Base-by-base conservation (phyloP, 2,113 vertebrate genomes). In the Papio anubis region DNA sequence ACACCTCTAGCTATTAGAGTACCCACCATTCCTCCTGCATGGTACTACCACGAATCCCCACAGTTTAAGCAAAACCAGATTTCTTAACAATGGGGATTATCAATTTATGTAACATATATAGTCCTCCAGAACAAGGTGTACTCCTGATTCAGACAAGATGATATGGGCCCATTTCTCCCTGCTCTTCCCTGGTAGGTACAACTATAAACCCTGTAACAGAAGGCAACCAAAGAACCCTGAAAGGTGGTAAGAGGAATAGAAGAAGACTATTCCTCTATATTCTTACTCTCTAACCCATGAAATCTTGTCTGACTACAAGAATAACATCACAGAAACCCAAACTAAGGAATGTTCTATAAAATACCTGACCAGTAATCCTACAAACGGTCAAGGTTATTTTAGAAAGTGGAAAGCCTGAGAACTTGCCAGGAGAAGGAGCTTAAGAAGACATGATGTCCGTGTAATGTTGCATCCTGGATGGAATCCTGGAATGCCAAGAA, bases 31-130 rank as follows among this genome's bases (percentile, higher is more conserved):
- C 55, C 27, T 87, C 18, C n/a, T 45, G 30, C 20, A 48, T 21
- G 8, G 40, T 81, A n/a, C 57, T 50, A 81, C 21, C 35, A 59
- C 25, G 80, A 43, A 89, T 48, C 52, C 16, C 57, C 57, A 90
- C 35, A 93, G 13, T 78, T 86, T 18, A 93, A 84, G 38, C 13
- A 61, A 96, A 96, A 78, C 10, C n/a, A 61, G 45, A 94, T 76
- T 92, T 40, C 23, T 76, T 82, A 90, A 72, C 14, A 81, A 25
- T 80, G 17, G 5, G 4, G 17, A 11, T 5, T 80, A 32, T 50
- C 52, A 80, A 88, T 40, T 75, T 85, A 81, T 52, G 35, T 25
- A 55, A 35, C n/a, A 81, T 43, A 90, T 7, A 66, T 72, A 82
- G 52, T 57, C 13, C 27, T 87, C 94, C 75, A 94, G 61, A 66